A percentile compares a stretch with the other conserved stretches of the same genome.
Evolutionary conservation across 2,888 invertebrate species (phyloP).

Genomic region (Andrena minutula): DNA sequence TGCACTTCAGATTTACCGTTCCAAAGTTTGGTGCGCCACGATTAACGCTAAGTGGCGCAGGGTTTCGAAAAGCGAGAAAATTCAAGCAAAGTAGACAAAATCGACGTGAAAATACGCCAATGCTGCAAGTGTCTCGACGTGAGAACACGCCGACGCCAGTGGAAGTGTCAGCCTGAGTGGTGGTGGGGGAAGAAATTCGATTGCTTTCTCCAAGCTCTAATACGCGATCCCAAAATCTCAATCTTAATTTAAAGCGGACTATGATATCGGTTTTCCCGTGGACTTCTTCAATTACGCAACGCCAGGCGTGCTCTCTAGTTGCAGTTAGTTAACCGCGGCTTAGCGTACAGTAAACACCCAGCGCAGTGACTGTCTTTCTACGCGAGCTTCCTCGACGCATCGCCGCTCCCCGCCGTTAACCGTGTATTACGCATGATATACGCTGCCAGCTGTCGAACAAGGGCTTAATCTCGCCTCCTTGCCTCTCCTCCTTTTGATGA

Average conservation of each 20-base stretch:
- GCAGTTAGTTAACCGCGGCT: constrained; percentile 35
- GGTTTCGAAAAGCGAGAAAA: background rate
- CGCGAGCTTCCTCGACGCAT: constrained; percentile 49
- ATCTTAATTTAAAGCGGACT: too few relatives aligned
- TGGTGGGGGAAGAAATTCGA: too few relatives aligned
- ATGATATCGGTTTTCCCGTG: too few relatives aligned
- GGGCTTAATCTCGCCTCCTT: constrained; percentile 76
- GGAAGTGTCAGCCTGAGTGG: too few relatives aligned
- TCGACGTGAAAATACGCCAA: too few relatives aligned
- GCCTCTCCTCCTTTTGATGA: constrained; percentile 74
- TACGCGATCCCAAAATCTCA: too few relatives aligned
- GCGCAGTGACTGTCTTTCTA: constrained; percentile 33
- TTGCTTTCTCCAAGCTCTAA: too few relatives aligned
- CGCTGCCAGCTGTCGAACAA: constrained; percentile 76
- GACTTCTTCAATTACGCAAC: background rate
- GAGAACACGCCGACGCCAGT: too few relatives aligned
- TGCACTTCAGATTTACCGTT: background rate
- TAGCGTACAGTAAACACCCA: constrained; percentile 39
- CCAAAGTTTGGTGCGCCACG: background rate
- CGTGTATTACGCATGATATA: constrained; percentile 70
- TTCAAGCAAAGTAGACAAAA: background rate
- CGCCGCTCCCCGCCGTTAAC: constrained; percentile 42
- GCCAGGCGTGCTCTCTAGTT: constrained; percentile 11
- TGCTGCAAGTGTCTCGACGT: too few relatives aligned
- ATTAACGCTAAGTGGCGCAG: background rate